These are phyloP conservation scores for Plodia interpunctella DNA, from an alignment of 1,140 invertebrate species.

Conservation along the genomic window DNA sequence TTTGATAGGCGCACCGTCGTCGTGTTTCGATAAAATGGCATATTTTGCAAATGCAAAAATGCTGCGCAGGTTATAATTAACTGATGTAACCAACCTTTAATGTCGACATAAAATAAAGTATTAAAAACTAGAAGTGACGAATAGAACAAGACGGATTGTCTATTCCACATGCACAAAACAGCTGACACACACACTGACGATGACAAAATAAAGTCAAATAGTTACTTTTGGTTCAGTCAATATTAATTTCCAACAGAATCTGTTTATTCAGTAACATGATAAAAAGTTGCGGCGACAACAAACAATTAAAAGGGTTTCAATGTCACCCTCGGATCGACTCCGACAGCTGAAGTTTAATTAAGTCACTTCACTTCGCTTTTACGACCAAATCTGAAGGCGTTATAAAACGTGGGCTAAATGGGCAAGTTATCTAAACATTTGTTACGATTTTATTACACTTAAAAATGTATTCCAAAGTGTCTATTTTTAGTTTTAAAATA, in stretches of 20 bases:
- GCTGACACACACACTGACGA: no score
- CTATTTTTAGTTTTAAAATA: no score
- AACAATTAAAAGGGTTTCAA: conserved; percentile 5
- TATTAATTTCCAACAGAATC: not conserved
- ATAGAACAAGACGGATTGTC: not conserved
- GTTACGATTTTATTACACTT: no score
- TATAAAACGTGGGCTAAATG: not conserved
- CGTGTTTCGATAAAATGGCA: no score
- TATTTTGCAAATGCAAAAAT: no score
- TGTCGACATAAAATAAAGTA: no score
- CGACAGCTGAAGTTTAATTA: conserved; percentile 5
- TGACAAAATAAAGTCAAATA: not conserved
- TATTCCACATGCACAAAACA: no score
- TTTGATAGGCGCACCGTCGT: no score
- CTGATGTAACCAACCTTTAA: no score
- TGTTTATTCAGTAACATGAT: not conserved
- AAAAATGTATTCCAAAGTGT: no score
- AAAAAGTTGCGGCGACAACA: not conserved
- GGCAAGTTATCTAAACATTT: not conserved
- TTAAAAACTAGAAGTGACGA: not conserved
- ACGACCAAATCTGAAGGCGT: conserved; percentile 5
- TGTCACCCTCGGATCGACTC: not conserved
- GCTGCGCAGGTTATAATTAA: no score
- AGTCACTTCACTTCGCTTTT: conserved; percentile 1
- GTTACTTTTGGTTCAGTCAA: not conserved